Percentiles rank a stretch among this genome's conserved stretches.
Evolutionary conservation across 2,888 invertebrate species (phyloP).

Genomic region (Drosophila nr. fundita): DNA sequence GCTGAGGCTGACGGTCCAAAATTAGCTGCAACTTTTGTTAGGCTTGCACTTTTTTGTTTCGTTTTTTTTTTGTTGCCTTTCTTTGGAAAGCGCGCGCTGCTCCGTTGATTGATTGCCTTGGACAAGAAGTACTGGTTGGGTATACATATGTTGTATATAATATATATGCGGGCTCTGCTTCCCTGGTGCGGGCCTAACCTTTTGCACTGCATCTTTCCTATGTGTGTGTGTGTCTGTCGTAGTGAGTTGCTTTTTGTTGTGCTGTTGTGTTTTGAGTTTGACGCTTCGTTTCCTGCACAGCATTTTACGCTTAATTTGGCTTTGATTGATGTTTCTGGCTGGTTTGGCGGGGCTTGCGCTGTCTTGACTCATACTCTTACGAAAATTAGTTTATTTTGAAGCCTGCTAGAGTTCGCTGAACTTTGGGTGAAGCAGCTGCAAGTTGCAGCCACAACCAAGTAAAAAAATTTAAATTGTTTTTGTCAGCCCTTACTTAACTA

Average conservation of each 20-base stretch:
- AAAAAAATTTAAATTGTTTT: constrained; percentile 6
- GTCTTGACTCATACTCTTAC: constrained; percentile 32
- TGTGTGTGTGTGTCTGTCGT: constrained; percentile 11
- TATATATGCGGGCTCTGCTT: constrained; percentile 63
- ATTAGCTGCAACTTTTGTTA: constrained; percentile 74
- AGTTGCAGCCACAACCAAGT: constrained; percentile 16
- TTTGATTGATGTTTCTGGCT: constrained; percentile 75
- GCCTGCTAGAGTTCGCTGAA: constrained; percentile 50
- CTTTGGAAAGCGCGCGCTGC: constrained; percentile 67
- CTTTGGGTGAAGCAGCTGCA: constrained; percentile 25
- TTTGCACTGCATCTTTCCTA: constrained; percentile 53
- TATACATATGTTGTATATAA: not conserved
- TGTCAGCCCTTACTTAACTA: constrained; percentile 24
- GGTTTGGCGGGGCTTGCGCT: constrained; percentile 17
- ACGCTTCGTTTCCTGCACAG: constrained; percentile 65
- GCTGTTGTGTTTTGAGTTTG: constrained; percentile 54
- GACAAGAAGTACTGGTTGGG: constrained; percentile 36
- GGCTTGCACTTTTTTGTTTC: constrained; percentile 52
- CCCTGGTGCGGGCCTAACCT: constrained; percentile 72
- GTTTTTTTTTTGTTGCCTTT: constrained; percentile 47
- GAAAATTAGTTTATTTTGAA: constrained; percentile 50
- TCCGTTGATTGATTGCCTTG: constrained; percentile 69
- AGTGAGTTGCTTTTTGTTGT: constrained; percentile 21
- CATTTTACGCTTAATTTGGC: constrained; percentile 78
- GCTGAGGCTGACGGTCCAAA: constrained; percentile 34